A percentile compares a stretch with the other conserved stretches of the same genome.
phyloP scores from a whole-genome alignment of 1,140 invertebrate genomes.

The Drosophila burlai region DNA sequence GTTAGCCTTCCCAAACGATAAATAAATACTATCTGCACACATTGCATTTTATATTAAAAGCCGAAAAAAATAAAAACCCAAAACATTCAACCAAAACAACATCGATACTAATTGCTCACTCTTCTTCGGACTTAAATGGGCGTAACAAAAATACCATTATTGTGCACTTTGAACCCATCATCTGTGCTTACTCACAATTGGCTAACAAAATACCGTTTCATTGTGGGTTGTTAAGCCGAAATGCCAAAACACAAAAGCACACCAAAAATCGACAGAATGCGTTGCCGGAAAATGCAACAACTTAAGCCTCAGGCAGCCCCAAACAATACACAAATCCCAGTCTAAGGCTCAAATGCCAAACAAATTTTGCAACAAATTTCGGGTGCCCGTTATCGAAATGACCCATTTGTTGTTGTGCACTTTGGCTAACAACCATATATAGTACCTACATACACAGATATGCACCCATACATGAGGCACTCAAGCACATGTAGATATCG shows the following conservation, averaged over 20 bases:
- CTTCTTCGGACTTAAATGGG: neutral
- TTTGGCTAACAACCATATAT: slow-evolving; percentile 13
- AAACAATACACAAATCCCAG: slow-evolving; percentile 33
- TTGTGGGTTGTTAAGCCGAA: slow-evolving; percentile 20
- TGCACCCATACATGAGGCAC: neutral
- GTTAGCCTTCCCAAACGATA: too few relatives aligned
- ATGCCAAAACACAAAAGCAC: slow-evolving; percentile 37
- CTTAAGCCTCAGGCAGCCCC: slow-evolving; percentile 32
- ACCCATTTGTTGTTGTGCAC: slow-evolving; percentile 63
- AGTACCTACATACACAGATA: neutral
- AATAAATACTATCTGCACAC: too few relatives aligned
- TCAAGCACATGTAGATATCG: slow-evolving; percentile 44
- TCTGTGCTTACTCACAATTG: slow-evolving; percentile 46
- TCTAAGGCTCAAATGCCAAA: slow-evolving; percentile 38
- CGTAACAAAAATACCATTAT: slow-evolving; percentile 17
- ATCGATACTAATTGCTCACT: slow-evolving; percentile 1
- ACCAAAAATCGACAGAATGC: slow-evolving; percentile 29
- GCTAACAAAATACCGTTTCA: slow-evolving; percentile 11
- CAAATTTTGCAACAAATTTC: slow-evolving; percentile 69
- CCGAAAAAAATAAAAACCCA: neutral
- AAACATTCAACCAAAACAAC: neutral
- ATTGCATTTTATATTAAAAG: neutral
- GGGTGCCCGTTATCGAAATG: slow-evolving; percentile 62
- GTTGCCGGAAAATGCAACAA: slow-evolving; percentile 35
- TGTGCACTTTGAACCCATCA: slow-evolving; percentile 32